phyloP scores from a whole-genome alignment of 1,140 invertebrate species.

The Tyrophagus putrescentiae region DNA sequence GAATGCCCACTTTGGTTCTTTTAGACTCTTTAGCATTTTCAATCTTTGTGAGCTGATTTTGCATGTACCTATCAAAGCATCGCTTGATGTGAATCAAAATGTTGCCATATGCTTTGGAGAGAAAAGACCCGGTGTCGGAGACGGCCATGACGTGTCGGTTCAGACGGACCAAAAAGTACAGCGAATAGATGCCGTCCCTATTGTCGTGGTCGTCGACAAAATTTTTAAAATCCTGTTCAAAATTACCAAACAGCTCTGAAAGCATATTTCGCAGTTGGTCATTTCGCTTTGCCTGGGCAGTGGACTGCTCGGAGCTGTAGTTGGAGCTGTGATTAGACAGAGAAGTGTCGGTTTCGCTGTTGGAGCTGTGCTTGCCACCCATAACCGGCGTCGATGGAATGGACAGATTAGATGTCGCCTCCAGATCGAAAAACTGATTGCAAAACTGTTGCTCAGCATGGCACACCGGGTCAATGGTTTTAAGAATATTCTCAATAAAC shows the following conservation, averaged over 20 bases:
- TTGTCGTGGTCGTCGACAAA: conserved; percentile 72
- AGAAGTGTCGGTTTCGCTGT: background rate
- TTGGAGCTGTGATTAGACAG: conserved; percentile 23
- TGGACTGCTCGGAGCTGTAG: conserved; percentile 9
- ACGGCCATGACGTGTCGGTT: conserved; percentile 77
- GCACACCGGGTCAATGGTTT: conserved; percentile 76
- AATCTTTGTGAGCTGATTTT: conserved; percentile 64
- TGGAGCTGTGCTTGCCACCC: background rate
- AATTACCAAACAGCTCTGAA: conserved; percentile 63
- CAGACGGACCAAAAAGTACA: conserved; percentile 74
- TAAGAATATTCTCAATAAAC: conserved; percentile 56
- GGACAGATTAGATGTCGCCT: conserved; percentile 33
- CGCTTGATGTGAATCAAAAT: conserved; percentile 82
- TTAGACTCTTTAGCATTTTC: conserved; percentile 51
- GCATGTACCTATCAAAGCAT: conserved; percentile 83
- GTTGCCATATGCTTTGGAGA: conserved; percentile 69
- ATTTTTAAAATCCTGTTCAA: conserved; percentile 67
- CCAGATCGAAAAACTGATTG: conserved; percentile 76
- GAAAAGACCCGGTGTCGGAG: conserved; percentile 75
- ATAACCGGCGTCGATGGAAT: conserved; percentile 12
- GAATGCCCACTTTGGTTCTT: conserved; percentile 74
- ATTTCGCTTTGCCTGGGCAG: conserved; percentile 9
- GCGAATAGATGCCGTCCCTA: conserved; percentile 72
- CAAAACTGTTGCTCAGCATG: conserved; percentile 91
- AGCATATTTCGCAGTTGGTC: conserved; percentile 48